phyloP scores from a whole-genome alignment of 2,888 invertebrate species.

The Andrena chrysosceles region DNA sequence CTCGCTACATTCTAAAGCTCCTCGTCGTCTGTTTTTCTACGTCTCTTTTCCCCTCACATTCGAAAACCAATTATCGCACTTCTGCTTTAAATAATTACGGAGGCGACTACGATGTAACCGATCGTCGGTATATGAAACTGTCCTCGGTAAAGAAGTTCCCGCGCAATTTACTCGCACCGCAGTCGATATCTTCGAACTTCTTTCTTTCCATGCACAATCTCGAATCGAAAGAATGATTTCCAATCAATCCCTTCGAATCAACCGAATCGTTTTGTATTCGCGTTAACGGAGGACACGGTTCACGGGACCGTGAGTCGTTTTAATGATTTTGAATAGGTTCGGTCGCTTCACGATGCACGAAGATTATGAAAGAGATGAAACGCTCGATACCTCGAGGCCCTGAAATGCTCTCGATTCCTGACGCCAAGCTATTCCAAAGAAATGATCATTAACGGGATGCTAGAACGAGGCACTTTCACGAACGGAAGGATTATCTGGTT shows the following conservation, averaged over 20 bases:
- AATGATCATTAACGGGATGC: constrained; percentile 3
- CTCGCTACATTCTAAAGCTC: neutral
- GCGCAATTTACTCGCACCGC: neutral
- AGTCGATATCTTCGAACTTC: neutral
- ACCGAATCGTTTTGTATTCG: constrained; percentile 6
- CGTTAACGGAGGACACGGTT: neutral
- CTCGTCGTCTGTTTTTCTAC: no score
- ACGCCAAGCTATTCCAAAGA: constrained; percentile 14
- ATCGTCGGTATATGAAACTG: neutral
- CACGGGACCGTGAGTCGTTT: neutral
- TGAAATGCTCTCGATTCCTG: constrained; percentile 40
- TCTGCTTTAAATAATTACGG: no score
- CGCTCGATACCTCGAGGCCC: constrained; percentile 26
- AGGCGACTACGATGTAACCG: neutral
- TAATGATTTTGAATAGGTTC: neutral
- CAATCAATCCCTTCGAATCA: neutral
- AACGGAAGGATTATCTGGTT: constrained; percentile 17
- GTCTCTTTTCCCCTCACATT: no score
- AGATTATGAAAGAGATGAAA: neutral
- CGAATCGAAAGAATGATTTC: constrained; percentile 3
- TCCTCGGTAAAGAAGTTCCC: constrained; percentile 1
- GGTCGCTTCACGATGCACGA: constrained; percentile 15
- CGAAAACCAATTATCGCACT: no score
- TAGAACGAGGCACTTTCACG: constrained; percentile 4
- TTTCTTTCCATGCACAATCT: neutral